phyloP scores from a whole-genome alignment of 2,113 vertebrate species.

The Oenanthe melanoleuca region DNA sequence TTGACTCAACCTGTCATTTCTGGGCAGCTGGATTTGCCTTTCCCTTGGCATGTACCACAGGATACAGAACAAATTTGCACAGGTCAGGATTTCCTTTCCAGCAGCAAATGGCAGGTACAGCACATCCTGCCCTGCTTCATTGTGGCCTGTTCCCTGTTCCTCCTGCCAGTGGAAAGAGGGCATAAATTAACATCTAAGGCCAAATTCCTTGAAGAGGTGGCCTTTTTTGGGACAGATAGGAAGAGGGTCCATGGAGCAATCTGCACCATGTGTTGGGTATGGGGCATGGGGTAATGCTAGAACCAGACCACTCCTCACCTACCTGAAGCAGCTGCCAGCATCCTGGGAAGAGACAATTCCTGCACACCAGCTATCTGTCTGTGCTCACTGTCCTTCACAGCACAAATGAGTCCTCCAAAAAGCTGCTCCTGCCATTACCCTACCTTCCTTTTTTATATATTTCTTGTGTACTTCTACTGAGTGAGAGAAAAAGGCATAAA shows the following conservation, averaged over 20 bases:
- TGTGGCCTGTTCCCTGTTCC: neutral
- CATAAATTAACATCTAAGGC: neutral
- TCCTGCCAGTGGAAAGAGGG: neutral
- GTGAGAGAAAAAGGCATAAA: neutral
- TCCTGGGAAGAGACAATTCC: neutral
- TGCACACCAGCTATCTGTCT: neutral
- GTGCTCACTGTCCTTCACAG: neutral
- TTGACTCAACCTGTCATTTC: neutral
- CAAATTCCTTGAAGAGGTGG: neutral
- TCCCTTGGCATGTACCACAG: neutral
- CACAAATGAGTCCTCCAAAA: rapidly evolving
- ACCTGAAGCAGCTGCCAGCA: neutral
- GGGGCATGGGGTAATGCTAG: rapidly evolving
- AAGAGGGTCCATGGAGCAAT: neutral
- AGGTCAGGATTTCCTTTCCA: conserved; percentile 25
- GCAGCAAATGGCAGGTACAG: neutral
- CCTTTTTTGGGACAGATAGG: neutral
- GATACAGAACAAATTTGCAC: neutral
- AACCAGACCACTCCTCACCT: neutral
- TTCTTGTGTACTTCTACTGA: neutral
- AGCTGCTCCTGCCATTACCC: neutral
- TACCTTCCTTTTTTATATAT: neutral
- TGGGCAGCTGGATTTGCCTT: conserved; percentile 10
- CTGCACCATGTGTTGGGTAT: neutral
- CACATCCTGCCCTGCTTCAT: neutral